A percentile compares a stretch with the other conserved stretches of the same genome.
These are phyloP conservation scores for Plodia interpunctella DNA, from an alignment of 1,140 invertebrate species.

Conservation along the genomic window DNA sequence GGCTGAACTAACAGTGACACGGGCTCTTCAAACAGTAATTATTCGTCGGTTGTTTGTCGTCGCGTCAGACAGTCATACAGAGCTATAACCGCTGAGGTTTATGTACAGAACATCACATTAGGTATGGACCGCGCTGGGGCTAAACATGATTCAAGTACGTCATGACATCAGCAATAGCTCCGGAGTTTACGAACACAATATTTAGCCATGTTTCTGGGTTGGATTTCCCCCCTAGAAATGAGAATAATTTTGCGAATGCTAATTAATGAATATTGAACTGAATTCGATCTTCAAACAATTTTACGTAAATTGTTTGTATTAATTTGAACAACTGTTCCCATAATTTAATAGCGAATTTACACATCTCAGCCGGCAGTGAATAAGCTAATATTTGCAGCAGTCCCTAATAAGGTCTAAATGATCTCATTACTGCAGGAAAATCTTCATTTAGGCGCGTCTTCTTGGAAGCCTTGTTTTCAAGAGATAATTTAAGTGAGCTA, in stretches of 20 bases:
- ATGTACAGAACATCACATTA: slow-evolving; percentile 1
- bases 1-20: slow-evolving; percentile 14
- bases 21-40: slow-evolving; percentile 22
- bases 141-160: slow-evolving; percentile 16
- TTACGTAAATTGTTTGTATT: neutral
- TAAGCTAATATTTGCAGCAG: too few species aligned
- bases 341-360: slow-evolving; percentile 9
- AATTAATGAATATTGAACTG: neutral
- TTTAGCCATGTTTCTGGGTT: neutral
- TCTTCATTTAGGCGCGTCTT: too few species aligned
- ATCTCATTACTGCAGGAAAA: too few species aligned
- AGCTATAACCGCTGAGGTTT: slow-evolving; percentile 14
- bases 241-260: neutral
- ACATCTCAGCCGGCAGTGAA: too few species aligned
- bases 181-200: neutral
- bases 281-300: neutral
- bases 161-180: slow-evolving; percentile 14
- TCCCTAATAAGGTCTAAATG: too few species aligned
- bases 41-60: slow-evolving; percentile 24
- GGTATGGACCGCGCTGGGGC: slow-evolving; percentile 12
- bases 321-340: slow-evolving; percentile 22
- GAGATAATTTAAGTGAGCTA: neutral
- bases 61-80: slow-evolving; percentile 17
- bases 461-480: neutral
- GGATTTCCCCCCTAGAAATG: neutral